Percentiles rank a stretch among this genome's conserved stretches.
Evolutionary conservation across 1,140 invertebrate genomes (phyloP).

Genomic region (Nasonia longicornis): DNA sequence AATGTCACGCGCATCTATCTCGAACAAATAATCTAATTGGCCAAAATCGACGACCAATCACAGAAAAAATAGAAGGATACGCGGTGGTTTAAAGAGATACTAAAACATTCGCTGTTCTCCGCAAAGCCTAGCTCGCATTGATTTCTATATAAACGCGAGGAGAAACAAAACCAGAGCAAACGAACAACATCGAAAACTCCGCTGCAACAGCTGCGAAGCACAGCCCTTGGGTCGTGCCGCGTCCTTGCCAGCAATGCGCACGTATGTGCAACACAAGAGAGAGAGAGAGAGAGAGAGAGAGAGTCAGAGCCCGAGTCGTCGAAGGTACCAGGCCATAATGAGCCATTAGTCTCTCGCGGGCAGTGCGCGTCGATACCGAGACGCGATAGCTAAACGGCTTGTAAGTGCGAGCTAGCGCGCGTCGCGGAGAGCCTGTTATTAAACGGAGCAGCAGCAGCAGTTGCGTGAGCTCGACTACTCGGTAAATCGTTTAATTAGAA

Average conservation of each 20-base stretch:
- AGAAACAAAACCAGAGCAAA: no score
- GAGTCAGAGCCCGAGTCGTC: neutral
- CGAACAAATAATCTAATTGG: no score
- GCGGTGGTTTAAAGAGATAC: no score
- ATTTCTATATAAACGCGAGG: no score
- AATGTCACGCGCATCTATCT: no score
- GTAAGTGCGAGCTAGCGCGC: slow-evolving; percentile 1
- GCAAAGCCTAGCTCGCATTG: no score
- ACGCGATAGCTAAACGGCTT: slow-evolving; percentile 37
- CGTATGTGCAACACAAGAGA: neutral
- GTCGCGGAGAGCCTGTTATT: neutral
- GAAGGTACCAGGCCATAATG: slow-evolving; percentile 51
- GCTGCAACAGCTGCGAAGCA: no score
- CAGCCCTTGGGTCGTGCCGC: neutral
- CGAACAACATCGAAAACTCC: no score
- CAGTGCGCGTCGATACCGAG: slow-evolving; percentile 41
- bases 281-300: neutral
- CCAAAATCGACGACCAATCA: no score
- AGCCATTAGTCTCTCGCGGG: slow-evolving; percentile 53
- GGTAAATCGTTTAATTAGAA: slow-evolving; percentile 44
- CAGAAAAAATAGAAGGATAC: no score
- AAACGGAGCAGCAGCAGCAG: slow-evolving; percentile 31
- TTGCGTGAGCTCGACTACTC: neutral
- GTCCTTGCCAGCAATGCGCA: slow-evolving; percentile 53
- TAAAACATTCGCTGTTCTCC: no score